Evolutionary conservation across 2,888 invertebrate species (phyloP).

Genomic region (Macrosoma leucophasiata): DNA sequence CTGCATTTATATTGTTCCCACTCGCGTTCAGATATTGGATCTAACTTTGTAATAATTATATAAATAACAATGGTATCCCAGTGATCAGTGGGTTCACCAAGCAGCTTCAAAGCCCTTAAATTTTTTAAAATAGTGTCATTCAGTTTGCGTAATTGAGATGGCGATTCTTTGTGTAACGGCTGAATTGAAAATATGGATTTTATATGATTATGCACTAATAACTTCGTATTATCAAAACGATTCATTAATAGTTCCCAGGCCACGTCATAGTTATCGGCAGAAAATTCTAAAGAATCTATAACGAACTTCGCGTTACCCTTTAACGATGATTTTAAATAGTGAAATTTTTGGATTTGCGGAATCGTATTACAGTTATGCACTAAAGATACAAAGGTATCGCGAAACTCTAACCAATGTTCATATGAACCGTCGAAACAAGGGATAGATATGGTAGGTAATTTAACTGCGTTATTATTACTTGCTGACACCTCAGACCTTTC

Average conservation of each 20-base stretch:
- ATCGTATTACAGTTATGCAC: slow-evolving; percentile 6
- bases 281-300: slow-evolving; percentile 8
- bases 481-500: too few relatives aligned
- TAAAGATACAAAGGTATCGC: slow-evolving; percentile 7
- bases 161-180: slow-evolving; percentile 14
- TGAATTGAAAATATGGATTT: slow-evolving; percentile 19
- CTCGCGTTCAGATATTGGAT: slow-evolving; percentile 21
- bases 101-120: slow-evolving; percentile 18
- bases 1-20: slow-evolving; percentile 24
- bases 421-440: slow-evolving; percentile 15
- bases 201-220: slow-evolving; percentile 12
- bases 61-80: slow-evolving; percentile 28
- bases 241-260: slow-evolving; percentile 10
- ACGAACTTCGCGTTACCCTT: slow-evolving; percentile 4
- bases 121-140: slow-evolving; percentile 20
- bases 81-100: slow-evolving; percentile 22
- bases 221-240: slow-evolving; percentile 8
- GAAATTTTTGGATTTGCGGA: slow-evolving; percentile 2
- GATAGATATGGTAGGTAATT: too few relatives aligned
- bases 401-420: slow-evolving; percentile 13
- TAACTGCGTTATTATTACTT: too few relatives aligned
- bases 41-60: slow-evolving; percentile 26
- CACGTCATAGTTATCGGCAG: slow-evolving; percentile 5
- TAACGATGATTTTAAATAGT: slow-evolving; percentile 11
- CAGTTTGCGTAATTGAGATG: slow-evolving; percentile 17